Evolutionary conservation across 2,113 vertebrate species (phyloP).

Genomic region (Ifrita kowaldi): DNA sequence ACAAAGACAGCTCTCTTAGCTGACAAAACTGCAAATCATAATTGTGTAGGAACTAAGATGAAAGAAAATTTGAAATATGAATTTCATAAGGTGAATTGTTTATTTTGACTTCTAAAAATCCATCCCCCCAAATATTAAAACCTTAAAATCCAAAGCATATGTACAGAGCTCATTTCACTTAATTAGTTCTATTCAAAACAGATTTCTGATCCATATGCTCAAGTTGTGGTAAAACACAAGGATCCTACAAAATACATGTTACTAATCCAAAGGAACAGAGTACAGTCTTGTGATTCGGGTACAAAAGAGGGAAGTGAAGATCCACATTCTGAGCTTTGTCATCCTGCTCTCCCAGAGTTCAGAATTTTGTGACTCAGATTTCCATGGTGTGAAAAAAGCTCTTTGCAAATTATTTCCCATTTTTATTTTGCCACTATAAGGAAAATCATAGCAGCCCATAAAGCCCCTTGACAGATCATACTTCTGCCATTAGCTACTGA

Average conservation of each 20-base stretch:
- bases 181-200: slow-evolving; percentile 29
- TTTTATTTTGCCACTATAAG: background rate
- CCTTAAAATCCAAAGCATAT: slow-evolving; percentile 9
- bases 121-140: background rate
- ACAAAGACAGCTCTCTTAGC: background rate
- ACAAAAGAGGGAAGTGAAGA: background rate
- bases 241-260: background rate
- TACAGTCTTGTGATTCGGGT: background rate
- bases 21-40: background rate
- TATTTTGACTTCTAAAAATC: slow-evolving; percentile 10
- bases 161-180: background rate
- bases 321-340: background rate
- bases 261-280: background rate
- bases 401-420: background rate
- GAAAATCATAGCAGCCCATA: background rate
- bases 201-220: background rate
- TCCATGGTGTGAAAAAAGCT: background rate
- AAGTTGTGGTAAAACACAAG: background rate
- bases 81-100: background rate
- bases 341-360: background rate
- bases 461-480: background rate
- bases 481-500: background rate
- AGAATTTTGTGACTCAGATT: background rate
- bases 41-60: background rate
- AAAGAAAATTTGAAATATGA: background rate